These are phyloP conservation scores for Emys orbicularis DNA, from an alignment of 2,797 vertebrate genomes.

Conservation along the genomic window DNA sequence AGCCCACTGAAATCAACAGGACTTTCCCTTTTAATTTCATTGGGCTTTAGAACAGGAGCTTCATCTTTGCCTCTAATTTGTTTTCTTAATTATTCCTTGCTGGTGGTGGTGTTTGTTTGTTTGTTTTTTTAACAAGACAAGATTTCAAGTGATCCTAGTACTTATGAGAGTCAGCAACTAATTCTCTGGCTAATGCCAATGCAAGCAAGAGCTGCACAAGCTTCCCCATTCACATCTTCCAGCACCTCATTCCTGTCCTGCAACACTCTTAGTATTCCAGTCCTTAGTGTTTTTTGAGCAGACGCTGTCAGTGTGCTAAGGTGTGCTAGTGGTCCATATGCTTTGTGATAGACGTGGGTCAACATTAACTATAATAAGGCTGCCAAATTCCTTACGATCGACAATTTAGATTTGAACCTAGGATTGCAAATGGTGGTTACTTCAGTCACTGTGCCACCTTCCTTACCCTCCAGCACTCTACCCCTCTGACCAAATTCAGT, in stretches of 20 bases:
- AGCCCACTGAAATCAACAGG: neutral
- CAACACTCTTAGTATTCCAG: neutral
- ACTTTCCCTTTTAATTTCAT: neutral
- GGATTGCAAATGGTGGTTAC: neutral
- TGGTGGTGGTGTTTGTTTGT: neutral
- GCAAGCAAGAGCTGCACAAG: neutral
- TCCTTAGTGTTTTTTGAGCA: neutral
- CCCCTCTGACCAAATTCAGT: neutral
- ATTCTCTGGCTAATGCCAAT: neutral
- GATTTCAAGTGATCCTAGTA: neutral
- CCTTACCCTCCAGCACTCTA: fast-evolving
- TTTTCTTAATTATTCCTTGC: neutral
- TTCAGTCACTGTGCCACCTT: neutral
- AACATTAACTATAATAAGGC: neutral
- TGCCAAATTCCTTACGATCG: neutral
- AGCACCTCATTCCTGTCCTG: slow-evolving; percentile 17
- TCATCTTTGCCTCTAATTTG: neutral
- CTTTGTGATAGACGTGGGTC: neutral
- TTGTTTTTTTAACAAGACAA: neutral
- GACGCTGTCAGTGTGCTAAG: neutral
- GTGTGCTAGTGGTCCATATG: neutral
- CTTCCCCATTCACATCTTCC: neutral
- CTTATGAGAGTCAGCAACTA: neutral
- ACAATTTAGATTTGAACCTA: neutral
- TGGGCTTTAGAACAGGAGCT: neutral